Percentiles rank a stretch among this genome's conserved stretches.
Conservation (phyloP, 2,113 vertebrate species). For the Brachyhypopomus occidentalis region DNA sequence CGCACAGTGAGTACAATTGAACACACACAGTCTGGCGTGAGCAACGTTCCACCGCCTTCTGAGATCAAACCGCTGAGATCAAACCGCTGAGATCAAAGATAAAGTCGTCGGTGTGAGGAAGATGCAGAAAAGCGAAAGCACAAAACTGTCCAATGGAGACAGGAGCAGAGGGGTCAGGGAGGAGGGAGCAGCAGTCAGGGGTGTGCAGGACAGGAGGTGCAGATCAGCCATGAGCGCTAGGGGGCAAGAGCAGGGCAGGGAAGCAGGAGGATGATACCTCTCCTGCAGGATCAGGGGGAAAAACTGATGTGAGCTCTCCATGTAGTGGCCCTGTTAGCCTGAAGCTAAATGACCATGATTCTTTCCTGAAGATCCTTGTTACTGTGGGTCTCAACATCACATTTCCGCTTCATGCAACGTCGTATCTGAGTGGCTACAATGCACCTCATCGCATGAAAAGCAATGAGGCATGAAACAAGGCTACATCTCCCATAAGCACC, state of each 20-base stretch:
- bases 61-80: background rate
- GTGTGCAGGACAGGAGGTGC: background rate
- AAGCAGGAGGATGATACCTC: background rate
- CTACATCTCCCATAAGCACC: no score
- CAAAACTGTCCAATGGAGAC: background rate
- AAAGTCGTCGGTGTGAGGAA: background rate
- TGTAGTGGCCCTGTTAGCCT: background rate
- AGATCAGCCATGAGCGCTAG: background rate
- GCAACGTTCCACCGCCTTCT: background rate
- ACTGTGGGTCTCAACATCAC: background rate
- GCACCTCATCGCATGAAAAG: background rate
- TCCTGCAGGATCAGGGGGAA: background rate
- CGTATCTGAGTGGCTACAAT: background rate
- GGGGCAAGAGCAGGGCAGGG: background rate
- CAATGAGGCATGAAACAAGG: background rate
- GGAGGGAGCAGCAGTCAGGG: background rate
- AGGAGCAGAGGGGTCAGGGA: background rate
- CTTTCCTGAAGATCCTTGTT: slow-evolving; percentile 3
- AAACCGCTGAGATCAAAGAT: background rate
- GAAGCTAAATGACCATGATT: background rate
- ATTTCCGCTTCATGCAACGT: background rate
- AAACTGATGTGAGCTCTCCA: slow-evolving; percentile 6
- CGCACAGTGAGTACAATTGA: background rate
- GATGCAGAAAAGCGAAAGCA: background rate
- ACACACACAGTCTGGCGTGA: background rate